Evolutionary conservation across 37 sponge, comb jelly and placozoan genomes (phyloP), one percentile per base, ranked within the genome.

Genomic region (Mnemiopsis leidyi): DNA sequence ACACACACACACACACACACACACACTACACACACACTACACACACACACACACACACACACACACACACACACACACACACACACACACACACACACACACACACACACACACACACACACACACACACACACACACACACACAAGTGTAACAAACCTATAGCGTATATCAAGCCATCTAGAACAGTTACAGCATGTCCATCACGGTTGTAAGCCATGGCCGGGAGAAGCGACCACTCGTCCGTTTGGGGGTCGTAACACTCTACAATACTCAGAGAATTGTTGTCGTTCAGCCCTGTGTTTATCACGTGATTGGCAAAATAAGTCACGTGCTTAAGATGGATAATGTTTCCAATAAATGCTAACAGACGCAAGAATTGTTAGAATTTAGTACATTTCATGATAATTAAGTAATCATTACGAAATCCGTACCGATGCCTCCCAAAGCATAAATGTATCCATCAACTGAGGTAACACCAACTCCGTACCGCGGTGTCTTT

Each of bases 191-290:
- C 90, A 32, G 90, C 90, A 40, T 85, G 90, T 5, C 90, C 90
- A 23, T 85, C 90, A 36, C 90, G 33, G 29, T 85, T 85, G 29
- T 85, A 85, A 40, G 90, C 90, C 90, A 85, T 85, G 2, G 90
- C 23, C 9, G 90, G 90, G 1, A 85, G 35, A n/a, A 36, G 26
- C 3, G 38, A 26, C 90, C 90, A 85, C 29, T 85, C 90, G 29
- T 85, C 90, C 13, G 90, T 85, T 40, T 85, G 90, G 29, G 90
- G 90, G 48, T 85, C 90, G 36, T 85, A 85, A 37, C 90, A 85
- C 48, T 85, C 90, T 26, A 85, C 90, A 36, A 85, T 85, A 39
- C 61, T 40, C 24, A 85, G 26, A 18, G 90, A 85, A 26, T 85
- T 85, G 29, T 35, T 85, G 90, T 85, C 90, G 26, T 85, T 85